These are phyloP conservation scores for Berghia stephanieae DNA, from an alignment of 1,140 invertebrate species.

Conservation along the genomic window DNA sequence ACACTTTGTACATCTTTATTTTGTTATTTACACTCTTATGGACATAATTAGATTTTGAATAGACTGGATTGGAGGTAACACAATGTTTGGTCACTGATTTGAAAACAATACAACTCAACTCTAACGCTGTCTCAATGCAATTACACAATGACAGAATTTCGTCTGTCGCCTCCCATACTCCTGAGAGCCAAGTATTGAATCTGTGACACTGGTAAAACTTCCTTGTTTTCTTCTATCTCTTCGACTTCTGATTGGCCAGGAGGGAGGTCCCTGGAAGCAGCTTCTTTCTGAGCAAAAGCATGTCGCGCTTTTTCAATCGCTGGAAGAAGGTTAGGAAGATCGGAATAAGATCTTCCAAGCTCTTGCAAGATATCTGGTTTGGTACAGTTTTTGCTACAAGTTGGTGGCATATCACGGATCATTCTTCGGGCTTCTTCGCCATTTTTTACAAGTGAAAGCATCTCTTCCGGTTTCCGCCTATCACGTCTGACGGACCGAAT, in stretches of 20 bases:
- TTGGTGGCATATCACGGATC: slow-evolving; percentile 22
- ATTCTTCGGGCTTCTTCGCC: slow-evolving; percentile 33
- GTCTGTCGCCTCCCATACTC: slow-evolving; percentile 16
- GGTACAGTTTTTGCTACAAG: slow-evolving; percentile 35
- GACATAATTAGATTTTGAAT: too few species aligned
- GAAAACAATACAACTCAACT: too few species aligned
- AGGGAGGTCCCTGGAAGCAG: background rate
- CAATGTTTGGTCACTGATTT: too few species aligned
- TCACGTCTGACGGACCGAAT: slow-evolving; percentile 31
- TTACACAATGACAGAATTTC: slow-evolving; percentile 28
- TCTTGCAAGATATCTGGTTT: slow-evolving; percentile 30
- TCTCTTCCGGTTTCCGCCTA: slow-evolving; percentile 29
- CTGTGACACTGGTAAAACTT: slow-evolving; percentile 19
- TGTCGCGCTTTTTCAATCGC: slow-evolving; percentile 31
- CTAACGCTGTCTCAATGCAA: too few species aligned
- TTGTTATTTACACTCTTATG: too few species aligned
- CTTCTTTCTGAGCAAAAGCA: background rate
- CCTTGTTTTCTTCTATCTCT: background rate
- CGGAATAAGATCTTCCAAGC: slow-evolving; percentile 23
- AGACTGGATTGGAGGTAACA: too few species aligned
- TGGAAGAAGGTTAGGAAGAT: slow-evolving; percentile 31
- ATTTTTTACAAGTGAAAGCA: slow-evolving; percentile 25
- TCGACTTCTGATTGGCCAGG: background rate
- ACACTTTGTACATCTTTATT: too few species aligned
- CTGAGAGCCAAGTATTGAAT: slow-evolving; percentile 17